A percentile compares a stretch with the other conserved stretches of the same genome.
Evolutionary conservation across 1,140 invertebrate genomes (phyloP).

Genomic region (Hyposmocoma kahamanoa): DNA sequence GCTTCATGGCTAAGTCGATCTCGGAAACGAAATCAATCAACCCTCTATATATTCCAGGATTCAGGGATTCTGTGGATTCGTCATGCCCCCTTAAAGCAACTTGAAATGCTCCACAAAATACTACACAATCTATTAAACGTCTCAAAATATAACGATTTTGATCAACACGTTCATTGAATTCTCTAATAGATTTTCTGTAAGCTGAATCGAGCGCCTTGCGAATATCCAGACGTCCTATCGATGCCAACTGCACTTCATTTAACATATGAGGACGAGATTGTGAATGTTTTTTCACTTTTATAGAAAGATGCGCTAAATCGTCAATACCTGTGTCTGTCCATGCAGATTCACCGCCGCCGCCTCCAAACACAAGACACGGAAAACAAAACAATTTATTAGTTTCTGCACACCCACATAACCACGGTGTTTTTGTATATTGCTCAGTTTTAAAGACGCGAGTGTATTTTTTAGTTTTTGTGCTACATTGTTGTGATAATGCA

Average conservation of each 20-base stretch:
- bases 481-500: slow-evolving; percentile 6
- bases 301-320: slow-evolving; percentile 9
- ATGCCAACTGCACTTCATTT: slow-evolving; percentile 6
- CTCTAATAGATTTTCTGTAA: slow-evolving; percentile 1
- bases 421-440: slow-evolving; percentile 11
- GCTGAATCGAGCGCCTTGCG: slow-evolving; percentile 3
- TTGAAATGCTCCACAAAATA: too few species aligned
- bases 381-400: slow-evolving; percentile 17
- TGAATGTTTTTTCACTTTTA: slow-evolving; percentile 9
- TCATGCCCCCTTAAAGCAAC: slow-evolving; percentile 16
- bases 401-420: slow-evolving; percentile 15
- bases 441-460: slow-evolving; percentile 8
- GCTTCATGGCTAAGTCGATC: slow-evolving; percentile 25
- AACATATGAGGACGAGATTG: slow-evolving; percentile 6
- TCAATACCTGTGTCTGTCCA: slow-evolving; percentile 11
- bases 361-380: slow-evolving; percentile 9
- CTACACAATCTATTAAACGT: slow-evolving; percentile 9
- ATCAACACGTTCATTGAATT: slow-evolving; percentile 10
- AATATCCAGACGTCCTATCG: slow-evolving; percentile 4
- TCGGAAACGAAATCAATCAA: slow-evolving; percentile 28
- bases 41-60: slow-evolving; percentile 8
- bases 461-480: slow-evolving; percentile 2
- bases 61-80: slow-evolving; percentile 8
- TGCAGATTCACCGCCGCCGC: slow-evolving; percentile 11
- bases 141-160: slow-evolving; percentile 10